phyloP scores from a whole-genome alignment of 2,888 invertebrate genomes.

The Mechanitis mazaeus region DNA sequence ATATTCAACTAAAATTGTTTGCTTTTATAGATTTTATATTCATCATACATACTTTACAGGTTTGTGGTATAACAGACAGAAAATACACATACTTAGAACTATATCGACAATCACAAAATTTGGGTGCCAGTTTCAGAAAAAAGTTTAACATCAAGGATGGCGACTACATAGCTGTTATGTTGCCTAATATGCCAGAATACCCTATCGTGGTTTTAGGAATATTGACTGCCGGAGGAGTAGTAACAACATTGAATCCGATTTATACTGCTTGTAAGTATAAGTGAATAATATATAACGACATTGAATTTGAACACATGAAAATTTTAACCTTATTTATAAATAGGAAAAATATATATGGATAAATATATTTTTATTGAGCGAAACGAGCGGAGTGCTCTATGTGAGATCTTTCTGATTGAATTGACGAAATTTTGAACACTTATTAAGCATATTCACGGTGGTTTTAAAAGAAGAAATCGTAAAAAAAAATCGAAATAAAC shows the following conservation, averaged over 20 bases:
- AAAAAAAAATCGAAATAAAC: no score
- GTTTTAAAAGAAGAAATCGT: no score
- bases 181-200: conserved; percentile 83
- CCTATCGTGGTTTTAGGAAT: conserved; percentile 76
- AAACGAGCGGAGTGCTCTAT: no score
- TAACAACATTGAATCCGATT: conserved; percentile 80
- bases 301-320: not conserved
- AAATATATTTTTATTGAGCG: no score
- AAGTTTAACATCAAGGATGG: conserved; percentile 76
- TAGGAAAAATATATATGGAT: no score
- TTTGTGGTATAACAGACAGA: conserved; percentile 37
- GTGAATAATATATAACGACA: not conserved
- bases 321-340: not conserved
- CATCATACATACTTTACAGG: conserved; percentile 24
- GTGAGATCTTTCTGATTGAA: no score
- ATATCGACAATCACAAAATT: conserved; percentile 70
- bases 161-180: conserved; percentile 78
- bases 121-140: conserved; percentile 75
- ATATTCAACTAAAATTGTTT: not conserved
- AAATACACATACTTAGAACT: conserved; percentile 43
- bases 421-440: no score
- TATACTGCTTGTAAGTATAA: conserved; percentile 72
- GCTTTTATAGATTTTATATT: no score
- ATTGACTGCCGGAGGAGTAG: conserved; percentile 77
- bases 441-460: no score